These are phyloP conservation scores for Halictus rubicundus DNA, from an alignment of 1,140 invertebrate species.

Conservation along the genomic window DNA sequence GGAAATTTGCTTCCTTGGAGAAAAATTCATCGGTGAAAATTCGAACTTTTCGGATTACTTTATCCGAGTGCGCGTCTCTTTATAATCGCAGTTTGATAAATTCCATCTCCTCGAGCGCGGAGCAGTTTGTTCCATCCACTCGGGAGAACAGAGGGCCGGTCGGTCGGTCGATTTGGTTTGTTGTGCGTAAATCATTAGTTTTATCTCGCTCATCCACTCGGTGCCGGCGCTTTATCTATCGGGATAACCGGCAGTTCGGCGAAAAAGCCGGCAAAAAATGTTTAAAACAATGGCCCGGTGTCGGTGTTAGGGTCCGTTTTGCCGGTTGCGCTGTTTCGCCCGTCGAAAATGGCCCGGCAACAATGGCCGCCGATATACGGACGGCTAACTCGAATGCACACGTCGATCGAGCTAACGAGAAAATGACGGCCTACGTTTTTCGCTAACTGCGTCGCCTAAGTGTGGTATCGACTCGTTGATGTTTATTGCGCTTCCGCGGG, in stretches of 20 bases:
- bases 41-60: too few species aligned
- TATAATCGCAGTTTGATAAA: conserved; percentile 60
- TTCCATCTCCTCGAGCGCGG: conserved; percentile 58
- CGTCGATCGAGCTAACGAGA: conserved; percentile 41
- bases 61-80: neutral
- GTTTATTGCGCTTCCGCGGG: neutral
- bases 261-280: conserved; percentile 66
- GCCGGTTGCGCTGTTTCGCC: conserved; percentile 3
- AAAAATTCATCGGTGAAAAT: too few species aligned
- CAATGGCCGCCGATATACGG: conserved; percentile 35
- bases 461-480: conserved; percentile 1
- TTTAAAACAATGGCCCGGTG: conserved; percentile 67
- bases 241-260: conserved; percentile 72
- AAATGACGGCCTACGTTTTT: conserved; percentile 40
- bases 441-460: conserved; percentile 6
- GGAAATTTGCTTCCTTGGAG: too few species aligned
- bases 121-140: conserved; percentile 60
- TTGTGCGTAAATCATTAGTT: conserved; percentile 76
- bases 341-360: conserved; percentile 51
- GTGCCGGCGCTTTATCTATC: conserved; percentile 76
- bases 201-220: conserved; percentile 77
- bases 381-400: conserved; percentile 40
- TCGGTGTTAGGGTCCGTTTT: conserved; percentile 41
- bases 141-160: conserved; percentile 65
- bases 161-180: conserved; percentile 16